Conservation (phyloP, 2,888 invertebrate species). For the Zygaena filipendulae region DNA sequence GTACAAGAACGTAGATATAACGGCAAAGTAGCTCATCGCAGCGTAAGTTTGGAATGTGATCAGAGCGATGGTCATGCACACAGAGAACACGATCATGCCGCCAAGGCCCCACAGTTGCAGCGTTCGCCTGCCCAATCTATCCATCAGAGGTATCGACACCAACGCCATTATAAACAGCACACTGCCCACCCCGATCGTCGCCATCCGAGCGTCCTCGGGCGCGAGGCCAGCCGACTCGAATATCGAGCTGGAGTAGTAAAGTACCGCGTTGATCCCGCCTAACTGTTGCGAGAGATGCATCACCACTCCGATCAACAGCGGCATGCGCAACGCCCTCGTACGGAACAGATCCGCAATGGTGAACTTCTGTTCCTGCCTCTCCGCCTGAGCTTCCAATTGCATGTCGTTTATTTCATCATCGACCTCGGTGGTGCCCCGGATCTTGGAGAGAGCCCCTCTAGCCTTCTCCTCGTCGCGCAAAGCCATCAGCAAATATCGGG, state of each 20-base stretch:
- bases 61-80: conserved; percentile 73
- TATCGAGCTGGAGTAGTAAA: conserved; percentile 77
- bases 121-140: conserved; percentile 75
- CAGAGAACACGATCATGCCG: conserved; percentile 78
- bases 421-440: conserved; percentile 46
- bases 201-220: conserved; percentile 69
- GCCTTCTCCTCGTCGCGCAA: conserved; percentile 48
- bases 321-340: conserved; percentile 39
- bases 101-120: conserved; percentile 76
- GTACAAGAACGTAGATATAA: conserved; percentile 56
- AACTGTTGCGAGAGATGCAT: conserved; percentile 63
- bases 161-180: conserved; percentile 79
- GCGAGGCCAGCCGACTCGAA: conserved; percentile 72
- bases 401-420: conserved; percentile 59
- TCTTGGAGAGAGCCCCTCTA: conserved; percentile 35
- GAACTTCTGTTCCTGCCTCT: conserved; percentile 48
- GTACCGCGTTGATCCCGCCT: conserved; percentile 68
- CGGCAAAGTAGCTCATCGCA: conserved; percentile 57
- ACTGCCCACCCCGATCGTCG: conserved; percentile 77
- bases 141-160: conserved; percentile 81
- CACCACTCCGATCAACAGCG: conserved; percentile 55
- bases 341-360: conserved; percentile 43
- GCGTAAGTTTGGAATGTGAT: conserved; percentile 45
- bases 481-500: conserved; percentile 48
- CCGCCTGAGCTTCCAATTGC: conserved; percentile 54